Percentiles rank a stretch among this genome's conserved stretches.
These are phyloP conservation scores for Lampris incognitus DNA, from an alignment of 2,113 vertebrate genomes.

Conservation along the genomic window DNA sequence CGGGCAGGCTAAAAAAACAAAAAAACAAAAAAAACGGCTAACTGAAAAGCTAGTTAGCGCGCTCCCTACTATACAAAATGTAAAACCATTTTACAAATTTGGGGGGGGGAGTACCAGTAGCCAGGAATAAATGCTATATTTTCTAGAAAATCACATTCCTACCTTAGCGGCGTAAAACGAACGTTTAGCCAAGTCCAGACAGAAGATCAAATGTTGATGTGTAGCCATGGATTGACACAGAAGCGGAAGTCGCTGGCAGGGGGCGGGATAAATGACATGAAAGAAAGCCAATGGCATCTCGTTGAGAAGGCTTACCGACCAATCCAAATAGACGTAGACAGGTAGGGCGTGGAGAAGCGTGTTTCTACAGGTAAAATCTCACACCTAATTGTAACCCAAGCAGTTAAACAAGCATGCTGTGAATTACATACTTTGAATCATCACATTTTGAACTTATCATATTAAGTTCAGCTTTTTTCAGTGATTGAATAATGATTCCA, in stretches of 20 bases:
- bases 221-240: conserved; percentile 73
- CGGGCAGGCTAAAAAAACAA: conserved; percentile 42
- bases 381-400: background rate
- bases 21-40: conserved; percentile 38
- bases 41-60: conserved; percentile 32
- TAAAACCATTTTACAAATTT: background rate
- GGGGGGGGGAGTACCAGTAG: background rate
- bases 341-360: background rate
- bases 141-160: conserved; percentile 1
- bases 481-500: too few species aligned
- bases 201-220: conserved; percentile 45
- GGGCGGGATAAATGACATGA: conserved; percentile 51
- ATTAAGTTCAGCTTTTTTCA: too few species aligned
- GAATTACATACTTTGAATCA: too few species aligned
- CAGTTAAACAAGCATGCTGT: too few species aligned
- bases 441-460: too few species aligned
- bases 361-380: background rate
- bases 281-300: conserved; percentile 63
- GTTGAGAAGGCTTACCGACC: conserved; percentile 24
- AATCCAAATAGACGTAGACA: conserved; percentile 1
- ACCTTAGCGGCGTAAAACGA: conserved; percentile 39
- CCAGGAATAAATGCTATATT: background rate
- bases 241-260: conserved; percentile 75
- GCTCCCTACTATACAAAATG: background rate
- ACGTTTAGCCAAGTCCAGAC: conserved; percentile 39